Evolutionary conservation across 1,140 invertebrate genomes (phyloP), one percentile per base, ranked within the genome.

Genomic region (Drosophila mayri): DNA sequence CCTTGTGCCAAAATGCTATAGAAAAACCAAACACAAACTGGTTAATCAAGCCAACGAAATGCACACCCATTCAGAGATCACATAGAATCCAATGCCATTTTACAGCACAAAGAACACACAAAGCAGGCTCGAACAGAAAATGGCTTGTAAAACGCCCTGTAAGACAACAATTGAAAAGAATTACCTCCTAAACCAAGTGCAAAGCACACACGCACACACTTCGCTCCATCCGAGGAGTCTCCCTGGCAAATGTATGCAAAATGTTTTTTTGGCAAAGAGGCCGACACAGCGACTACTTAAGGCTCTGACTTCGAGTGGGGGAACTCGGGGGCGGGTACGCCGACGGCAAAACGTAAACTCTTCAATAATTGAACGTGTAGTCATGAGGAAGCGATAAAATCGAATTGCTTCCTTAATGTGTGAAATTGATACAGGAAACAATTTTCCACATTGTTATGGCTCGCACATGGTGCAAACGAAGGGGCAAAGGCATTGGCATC

Each of bases 371-470:
- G 85, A 90, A 90, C 86, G 86, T 90, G 81, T 90, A 90, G 86
- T 90, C 86, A 90, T 88, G 85, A 91, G 88, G 87, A 91, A 91
- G 80, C 83, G 88, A 91, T 91, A 91, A 91, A 91, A 91, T 87
- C 83, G 81, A 91, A 91, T 91, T 87, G 88, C 83, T 91, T 91
- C 87, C 87, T 91, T 91, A 91, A 91, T 91, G 83, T 91, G 88
- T 91, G 83, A 91, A 91, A 91, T 91, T 91, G 88, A 91, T 91
- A 91, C 88, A 87, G 87, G 87, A 91, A 91, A 91, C 88, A 91
- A 91, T 91, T 91, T 91, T 91, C 87, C 87, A 83, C 88, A 91
- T 91, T 91, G 87, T 90, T 91, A 91, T 90, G 82, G 75, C 79
- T 64, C 82, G 79, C 87, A 90, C 79, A 91, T 90, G 85, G 76